phyloP scores from a whole-genome alignment of 2,113 vertebrate species.

The Procavia capensis region DNA sequence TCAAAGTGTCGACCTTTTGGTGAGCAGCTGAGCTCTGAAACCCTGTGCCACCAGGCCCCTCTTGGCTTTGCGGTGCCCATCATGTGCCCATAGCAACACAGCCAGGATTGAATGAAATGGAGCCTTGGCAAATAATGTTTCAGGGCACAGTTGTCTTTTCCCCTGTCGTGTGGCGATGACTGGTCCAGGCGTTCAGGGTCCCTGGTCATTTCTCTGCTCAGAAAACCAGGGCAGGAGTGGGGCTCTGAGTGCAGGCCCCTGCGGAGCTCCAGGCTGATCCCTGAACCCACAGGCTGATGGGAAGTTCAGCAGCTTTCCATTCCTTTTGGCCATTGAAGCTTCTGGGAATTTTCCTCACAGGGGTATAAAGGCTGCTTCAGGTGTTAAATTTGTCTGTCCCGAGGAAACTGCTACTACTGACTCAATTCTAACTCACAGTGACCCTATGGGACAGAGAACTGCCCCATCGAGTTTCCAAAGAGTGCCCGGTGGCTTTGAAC shows the following conservation, averaged over 20 bases:
- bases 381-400: background rate
- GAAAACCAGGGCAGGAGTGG: background rate
- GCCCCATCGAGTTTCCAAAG: no score
- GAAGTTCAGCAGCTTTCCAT: background rate
- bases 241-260: background rate
- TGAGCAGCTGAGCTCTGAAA: no score
- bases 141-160: background rate
- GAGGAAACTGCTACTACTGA: background rate
- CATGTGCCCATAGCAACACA: background rate
- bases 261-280: background rate
- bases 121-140: background rate
- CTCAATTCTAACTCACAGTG: no score
- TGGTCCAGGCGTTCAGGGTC: background rate
- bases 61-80: background rate
- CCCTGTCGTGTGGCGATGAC: background rate
- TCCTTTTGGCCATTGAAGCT: background rate
- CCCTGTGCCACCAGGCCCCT: no score
- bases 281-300: background rate
- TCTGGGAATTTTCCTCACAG: background rate
- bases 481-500: no score
- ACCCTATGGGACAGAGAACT: no score
- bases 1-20: no score
- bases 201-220: background rate
- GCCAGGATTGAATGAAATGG: background rate
- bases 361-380: background rate